These are phyloP conservation scores for Brachionus calyciflorus DNA, from an alignment of 1,140 invertebrate species.

Conservation along the genomic window DNA sequence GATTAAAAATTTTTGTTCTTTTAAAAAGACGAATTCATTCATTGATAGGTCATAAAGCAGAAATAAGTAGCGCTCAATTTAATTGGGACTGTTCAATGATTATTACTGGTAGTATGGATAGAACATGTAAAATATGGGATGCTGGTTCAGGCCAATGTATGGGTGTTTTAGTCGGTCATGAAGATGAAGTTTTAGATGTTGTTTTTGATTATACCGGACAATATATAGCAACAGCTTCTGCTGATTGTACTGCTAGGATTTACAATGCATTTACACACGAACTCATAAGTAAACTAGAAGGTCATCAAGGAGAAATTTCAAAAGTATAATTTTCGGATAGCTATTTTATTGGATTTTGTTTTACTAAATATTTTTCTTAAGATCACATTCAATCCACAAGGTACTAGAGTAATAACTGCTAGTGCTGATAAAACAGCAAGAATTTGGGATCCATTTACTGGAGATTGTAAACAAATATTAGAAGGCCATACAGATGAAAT, in stretches of 20 bases:
- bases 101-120: slow-evolving; percentile 71
- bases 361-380: slow-evolving; percentile 44
- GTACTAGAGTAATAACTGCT: slow-evolving; percentile 24
- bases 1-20: background rate
- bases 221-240: slow-evolving; percentile 70
- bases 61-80: slow-evolving; percentile 73
- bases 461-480: slow-evolving; percentile 62
- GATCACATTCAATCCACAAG: slow-evolving; percentile 30
- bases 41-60: slow-evolving; percentile 69
- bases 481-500: slow-evolving; percentile 74
- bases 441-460: slow-evolving; percentile 71
- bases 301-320: slow-evolving; percentile 73
- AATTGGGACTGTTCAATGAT: slow-evolving; percentile 71
- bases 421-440: slow-evolving; percentile 69
- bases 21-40: slow-evolving; percentile 65
- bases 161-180: slow-evolving; percentile 67
- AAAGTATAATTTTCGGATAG: slow-evolving; percentile 63
- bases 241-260: slow-evolving; percentile 69
- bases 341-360: background rate
- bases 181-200: slow-evolving; percentile 74
- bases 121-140: slow-evolving; percentile 75
- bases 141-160: slow-evolving; percentile 64
- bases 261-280: slow-evolving; percentile 68
- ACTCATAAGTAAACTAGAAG: slow-evolving; percentile 67
- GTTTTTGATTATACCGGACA: slow-evolving; percentile 71